These are phyloP conservation scores for Laodelphax striatellus DNA, from an alignment of 1,140 invertebrate species.

Conservation along the genomic window DNA sequence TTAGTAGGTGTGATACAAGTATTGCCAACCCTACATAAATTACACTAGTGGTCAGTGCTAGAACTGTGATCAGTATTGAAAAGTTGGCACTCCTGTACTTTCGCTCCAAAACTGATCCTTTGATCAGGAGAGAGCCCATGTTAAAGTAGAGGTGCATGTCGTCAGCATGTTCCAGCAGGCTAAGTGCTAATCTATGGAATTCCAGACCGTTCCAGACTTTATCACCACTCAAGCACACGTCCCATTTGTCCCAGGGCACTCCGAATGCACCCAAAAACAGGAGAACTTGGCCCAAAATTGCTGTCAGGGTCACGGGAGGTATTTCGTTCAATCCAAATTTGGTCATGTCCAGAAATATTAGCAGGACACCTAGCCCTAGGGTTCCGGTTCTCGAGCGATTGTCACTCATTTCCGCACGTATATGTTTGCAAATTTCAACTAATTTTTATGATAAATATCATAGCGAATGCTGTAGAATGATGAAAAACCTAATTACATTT, in stretches of 20 bases:
- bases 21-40: slow-evolving; percentile 39
- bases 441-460: no score
- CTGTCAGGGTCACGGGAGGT: no score
- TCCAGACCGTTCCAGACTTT: slow-evolving; percentile 41
- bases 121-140: slow-evolving; percentile 55
- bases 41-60: slow-evolving; percentile 40
- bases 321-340: no score
- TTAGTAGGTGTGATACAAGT: slow-evolving; percentile 23
- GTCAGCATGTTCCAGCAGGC: slow-evolving; percentile 51
- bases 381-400: no score
- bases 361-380: no score
- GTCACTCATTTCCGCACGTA: no score
- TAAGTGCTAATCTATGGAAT: slow-evolving; percentile 45
- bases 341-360: no score
- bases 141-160: slow-evolving; percentile 67
- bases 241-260: slow-evolving; percentile 40
- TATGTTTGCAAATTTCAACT: no score
- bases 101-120: slow-evolving; percentile 45
- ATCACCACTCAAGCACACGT: slow-evolving; percentile 47
- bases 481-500: no score
- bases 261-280: slow-evolving; percentile 36
- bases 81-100: slow-evolving; percentile 46
- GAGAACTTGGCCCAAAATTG: slow-evolving; percentile 27
- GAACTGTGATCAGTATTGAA: slow-evolving; percentile 38
- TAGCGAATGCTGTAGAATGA: no score